Conservation (phyloP, 2,888 invertebrate genomes). For the Phortica okadai region DNA sequence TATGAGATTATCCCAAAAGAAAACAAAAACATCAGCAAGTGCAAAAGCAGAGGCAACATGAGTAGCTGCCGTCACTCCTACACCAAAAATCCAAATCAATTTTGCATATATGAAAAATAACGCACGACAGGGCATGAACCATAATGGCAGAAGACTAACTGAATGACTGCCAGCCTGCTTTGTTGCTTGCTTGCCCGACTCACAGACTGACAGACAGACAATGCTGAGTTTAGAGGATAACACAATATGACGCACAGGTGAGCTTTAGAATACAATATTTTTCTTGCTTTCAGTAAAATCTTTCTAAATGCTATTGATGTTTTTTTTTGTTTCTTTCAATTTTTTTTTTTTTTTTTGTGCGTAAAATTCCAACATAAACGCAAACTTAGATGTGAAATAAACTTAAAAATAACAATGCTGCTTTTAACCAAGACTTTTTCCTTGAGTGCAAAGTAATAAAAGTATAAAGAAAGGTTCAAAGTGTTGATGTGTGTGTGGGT, state of each 20-base stretch:
- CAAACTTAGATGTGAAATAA: slow-evolving; percentile 28
- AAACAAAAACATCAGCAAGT: slow-evolving; percentile 51
- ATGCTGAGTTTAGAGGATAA: background rate
- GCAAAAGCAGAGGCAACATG: background rate
- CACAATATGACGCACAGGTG: slow-evolving; percentile 5
- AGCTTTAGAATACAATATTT: slow-evolving; percentile 1
- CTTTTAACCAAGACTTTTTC: slow-evolving; percentile 16
- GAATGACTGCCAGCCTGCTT: background rate
- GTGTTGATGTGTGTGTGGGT: background rate
- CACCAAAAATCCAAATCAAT: slow-evolving; percentile 58
- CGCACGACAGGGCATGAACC: slow-evolving; percentile 15
- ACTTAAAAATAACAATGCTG: slow-evolving; percentile 32
- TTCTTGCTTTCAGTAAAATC: slow-evolving; percentile 10
- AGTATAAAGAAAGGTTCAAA: slow-evolving; percentile 1
- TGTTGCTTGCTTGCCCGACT: background rate
- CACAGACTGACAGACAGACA: background rate
- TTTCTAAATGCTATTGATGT: slow-evolving; percentile 28
- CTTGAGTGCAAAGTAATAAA: slow-evolving; percentile 27
- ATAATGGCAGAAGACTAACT: slow-evolving; percentile 11
- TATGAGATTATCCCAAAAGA: slow-evolving; percentile 66
- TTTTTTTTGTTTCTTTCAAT: slow-evolving; percentile 1
- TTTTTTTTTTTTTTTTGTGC: background rate
- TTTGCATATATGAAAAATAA: slow-evolving; percentile 54
- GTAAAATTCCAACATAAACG: slow-evolving; percentile 24
- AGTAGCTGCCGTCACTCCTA: slow-evolving; percentile 32